These are phyloP conservation scores for Marronus borbonicus DNA, from an alignment of 2,888 invertebrate genomes.

Conservation along the genomic window DNA sequence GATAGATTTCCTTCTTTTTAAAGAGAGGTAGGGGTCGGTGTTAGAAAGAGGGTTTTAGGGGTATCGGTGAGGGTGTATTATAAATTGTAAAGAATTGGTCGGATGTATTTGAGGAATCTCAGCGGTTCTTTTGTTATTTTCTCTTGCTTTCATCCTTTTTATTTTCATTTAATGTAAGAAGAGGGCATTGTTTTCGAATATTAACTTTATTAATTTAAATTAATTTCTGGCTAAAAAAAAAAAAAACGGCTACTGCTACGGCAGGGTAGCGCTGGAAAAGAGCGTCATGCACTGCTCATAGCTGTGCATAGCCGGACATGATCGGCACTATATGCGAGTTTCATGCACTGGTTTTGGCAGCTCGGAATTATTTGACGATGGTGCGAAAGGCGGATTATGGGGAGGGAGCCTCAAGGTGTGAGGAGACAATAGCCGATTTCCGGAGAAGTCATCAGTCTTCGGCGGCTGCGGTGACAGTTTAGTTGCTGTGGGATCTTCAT, in stretches of 20 bases:
- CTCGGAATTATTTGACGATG: conserved; percentile 73
- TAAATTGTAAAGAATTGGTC: conserved; percentile 14
- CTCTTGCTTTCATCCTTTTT: conserved; percentile 7
- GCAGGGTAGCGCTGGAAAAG: conserved; percentile 58
- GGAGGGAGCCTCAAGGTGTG: conserved; percentile 72
- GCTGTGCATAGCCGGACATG: conserved; percentile 64
- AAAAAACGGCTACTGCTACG: conserved; percentile 54
- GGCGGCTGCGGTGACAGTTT: conserved; percentile 66
- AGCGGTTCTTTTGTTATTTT: neutral
- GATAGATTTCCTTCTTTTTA: conserved; percentile 42
- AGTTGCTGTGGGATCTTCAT: conserved; percentile 69
- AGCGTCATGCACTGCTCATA: conserved; percentile 65
- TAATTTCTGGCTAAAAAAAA: conserved; percentile 25
- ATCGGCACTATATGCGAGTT: conserved; percentile 78
- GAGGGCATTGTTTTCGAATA: neutral
- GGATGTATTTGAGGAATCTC: neutral
- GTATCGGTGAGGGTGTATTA: conserved; percentile 7
- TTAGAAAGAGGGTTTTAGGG: neutral
- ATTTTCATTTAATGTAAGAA: neutral
- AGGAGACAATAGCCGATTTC: conserved; percentile 69
- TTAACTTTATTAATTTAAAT: neutral
- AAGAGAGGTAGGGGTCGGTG: conserved; percentile 31
- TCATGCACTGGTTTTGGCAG: conserved; percentile 80
- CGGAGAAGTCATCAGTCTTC: conserved; percentile 66
- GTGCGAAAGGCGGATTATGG: conserved; percentile 73